Evolutionary conservation across 2,888 invertebrate species (phyloP).

Genomic region (Sinopyrophorus schimmeli): DNA sequence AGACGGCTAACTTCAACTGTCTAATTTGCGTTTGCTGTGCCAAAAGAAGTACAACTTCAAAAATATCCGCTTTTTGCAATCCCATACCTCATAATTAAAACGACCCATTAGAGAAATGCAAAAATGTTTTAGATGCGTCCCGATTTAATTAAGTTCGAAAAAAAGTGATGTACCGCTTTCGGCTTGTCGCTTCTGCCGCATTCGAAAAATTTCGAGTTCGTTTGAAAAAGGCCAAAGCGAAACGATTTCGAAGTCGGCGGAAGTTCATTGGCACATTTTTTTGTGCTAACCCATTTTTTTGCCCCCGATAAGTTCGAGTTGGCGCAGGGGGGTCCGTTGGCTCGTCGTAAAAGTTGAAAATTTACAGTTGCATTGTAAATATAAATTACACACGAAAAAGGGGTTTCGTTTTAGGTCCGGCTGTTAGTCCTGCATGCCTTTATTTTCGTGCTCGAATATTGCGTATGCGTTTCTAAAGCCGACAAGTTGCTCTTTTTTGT

Average conservation of each 20-base stretch:
- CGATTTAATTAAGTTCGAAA: too few relatives aligned
- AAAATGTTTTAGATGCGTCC: too few relatives aligned
- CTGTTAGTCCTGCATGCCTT: slow-evolving; percentile 5
- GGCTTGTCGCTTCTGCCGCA: too few relatives aligned
- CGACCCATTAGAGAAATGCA: too few relatives aligned
- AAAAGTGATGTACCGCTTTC: too few relatives aligned
- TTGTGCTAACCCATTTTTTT: slow-evolving; percentile 14
- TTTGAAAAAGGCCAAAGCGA: too few relatives aligned
- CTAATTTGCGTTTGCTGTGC: too few relatives aligned
- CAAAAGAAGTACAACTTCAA: too few relatives aligned
- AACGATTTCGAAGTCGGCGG: neutral
- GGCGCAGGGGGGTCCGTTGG: slow-evolving; percentile 6
- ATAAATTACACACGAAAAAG: slow-evolving; percentile 1
- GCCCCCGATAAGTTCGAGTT: slow-evolving; percentile 16
- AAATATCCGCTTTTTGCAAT: too few relatives aligned
- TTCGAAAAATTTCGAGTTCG: too few relatives aligned
- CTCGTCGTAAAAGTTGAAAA: neutral
- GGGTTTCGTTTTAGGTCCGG: slow-evolving; percentile 14
- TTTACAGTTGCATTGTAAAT: slow-evolving; percentile 13
- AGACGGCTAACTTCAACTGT: too few relatives aligned
- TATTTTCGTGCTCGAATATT: slow-evolving; percentile 16
- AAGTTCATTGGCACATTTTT: slow-evolving; percentile 20
- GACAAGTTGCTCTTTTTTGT: slow-evolving; percentile 18
- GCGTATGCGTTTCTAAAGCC: slow-evolving; percentile 17
- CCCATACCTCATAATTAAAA: too few relatives aligned